Percentiles rank a stretch among this genome's conserved stretches.
Conservation (phyloP, 2,113 vertebrate species). For the Centropus bengalensis region DNA sequence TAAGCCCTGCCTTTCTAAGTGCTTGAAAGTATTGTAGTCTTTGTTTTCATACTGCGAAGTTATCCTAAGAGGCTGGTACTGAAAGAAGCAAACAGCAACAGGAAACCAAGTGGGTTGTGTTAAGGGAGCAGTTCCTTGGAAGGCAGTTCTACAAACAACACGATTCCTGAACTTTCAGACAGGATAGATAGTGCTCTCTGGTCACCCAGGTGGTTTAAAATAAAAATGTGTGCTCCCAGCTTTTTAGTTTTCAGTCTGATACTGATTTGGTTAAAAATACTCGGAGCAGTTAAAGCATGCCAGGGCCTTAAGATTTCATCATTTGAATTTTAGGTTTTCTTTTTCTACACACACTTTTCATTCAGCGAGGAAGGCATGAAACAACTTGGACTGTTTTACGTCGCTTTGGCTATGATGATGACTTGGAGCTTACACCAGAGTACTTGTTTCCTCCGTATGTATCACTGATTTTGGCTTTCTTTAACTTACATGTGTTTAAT, state of each 20-base stretch:
- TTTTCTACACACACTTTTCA: conserved; percentile 98
- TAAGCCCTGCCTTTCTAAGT: background rate
- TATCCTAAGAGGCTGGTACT: background rate
- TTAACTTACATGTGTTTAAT: background rate
- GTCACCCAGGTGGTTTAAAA: background rate
- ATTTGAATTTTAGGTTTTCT: conserved; percentile 88
- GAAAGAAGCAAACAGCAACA: background rate
- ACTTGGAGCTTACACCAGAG: conserved; percentile 94
- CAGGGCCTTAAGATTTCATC: background rate
- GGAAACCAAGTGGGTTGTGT: background rate
- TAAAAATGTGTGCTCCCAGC: background rate
- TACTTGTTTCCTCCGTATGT: conserved; percentile 94
- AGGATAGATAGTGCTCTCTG: background rate
- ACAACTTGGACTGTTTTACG: conserved; percentile 97
- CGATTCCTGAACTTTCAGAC: background rate
- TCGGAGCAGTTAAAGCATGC: background rate
- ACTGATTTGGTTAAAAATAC: background rate
- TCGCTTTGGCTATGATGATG: conserved; percentile 95
- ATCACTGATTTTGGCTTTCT: background rate
- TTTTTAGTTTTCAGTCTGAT: background rate
- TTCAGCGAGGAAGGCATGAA: conserved; percentile 96
- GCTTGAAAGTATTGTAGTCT: background rate
- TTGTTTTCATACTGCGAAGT: background rate
- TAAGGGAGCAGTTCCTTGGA: background rate
- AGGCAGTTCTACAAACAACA: background rate